Evolutionary conservation across 2,113 vertebrate genomes (phyloP).

Genomic region (Copsychus sechellarum): DNA sequence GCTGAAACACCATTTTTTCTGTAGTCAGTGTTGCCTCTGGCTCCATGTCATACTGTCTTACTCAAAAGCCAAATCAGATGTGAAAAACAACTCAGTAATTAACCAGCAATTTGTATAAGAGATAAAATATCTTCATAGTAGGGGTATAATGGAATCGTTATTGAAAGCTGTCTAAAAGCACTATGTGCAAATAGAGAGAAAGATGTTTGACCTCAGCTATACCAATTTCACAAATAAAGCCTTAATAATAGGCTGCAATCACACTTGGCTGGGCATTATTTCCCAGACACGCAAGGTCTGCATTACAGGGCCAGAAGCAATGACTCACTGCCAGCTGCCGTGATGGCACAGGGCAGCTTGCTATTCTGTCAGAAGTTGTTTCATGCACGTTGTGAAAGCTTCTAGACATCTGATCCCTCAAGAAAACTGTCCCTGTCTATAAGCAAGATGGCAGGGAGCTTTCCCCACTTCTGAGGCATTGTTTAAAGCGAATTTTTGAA

Average conservation of each 20-base stretch:
- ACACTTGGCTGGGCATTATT: slow-evolving; percentile 72
- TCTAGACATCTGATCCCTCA: slow-evolving; percentile 11
- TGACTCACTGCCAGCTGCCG: slow-evolving; percentile 69
- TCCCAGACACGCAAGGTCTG: slow-evolving; percentile 68
- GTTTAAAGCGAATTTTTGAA: neutral
- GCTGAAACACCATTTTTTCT: neutral
- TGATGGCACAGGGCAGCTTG: slow-evolving; percentile 61
- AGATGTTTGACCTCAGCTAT: slow-evolving; percentile 66
- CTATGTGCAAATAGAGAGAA: slow-evolving; percentile 8
- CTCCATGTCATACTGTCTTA: slow-evolving; percentile 12
- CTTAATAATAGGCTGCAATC: slow-evolving; percentile 71
- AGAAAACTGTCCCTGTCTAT: neutral
- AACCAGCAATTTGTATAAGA: slow-evolving; percentile 54
- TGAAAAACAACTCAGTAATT: slow-evolving; percentile 56
- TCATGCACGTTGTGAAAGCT: slow-evolving; percentile 3
- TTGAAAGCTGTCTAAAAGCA: slow-evolving; percentile 54
- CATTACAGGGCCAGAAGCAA: slow-evolving; percentile 61
- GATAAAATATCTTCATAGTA: slow-evolving; percentile 31
- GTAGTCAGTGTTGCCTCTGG: slow-evolving; percentile 10
- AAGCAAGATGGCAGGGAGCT: neutral
- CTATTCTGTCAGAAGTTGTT: slow-evolving; percentile 41
- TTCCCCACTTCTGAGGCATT: neutral
- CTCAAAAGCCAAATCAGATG: slow-evolving; percentile 40
- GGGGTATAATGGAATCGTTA: slow-evolving; percentile 12
- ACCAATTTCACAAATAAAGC: slow-evolving; percentile 70